Conservation (phyloP, 1,140 invertebrate genomes). For the Zaprionus ghesquierei region DNA sequence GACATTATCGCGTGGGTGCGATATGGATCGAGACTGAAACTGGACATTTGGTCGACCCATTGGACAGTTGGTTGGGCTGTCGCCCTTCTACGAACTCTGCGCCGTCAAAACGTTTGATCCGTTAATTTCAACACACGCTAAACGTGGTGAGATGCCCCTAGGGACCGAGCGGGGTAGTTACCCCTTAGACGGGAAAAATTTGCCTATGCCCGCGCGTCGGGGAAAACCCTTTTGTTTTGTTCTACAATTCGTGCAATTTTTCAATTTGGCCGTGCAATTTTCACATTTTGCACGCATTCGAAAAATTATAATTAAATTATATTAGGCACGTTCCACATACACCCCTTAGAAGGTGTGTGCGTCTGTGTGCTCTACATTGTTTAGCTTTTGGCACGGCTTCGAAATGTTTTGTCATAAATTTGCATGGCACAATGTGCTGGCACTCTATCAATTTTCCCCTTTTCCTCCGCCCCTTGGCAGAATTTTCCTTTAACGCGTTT, state of each 20-base stretch:
- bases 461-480: not conserved
- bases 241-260: slow-evolving; percentile 23
- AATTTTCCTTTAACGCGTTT: slow-evolving; percentile 34
- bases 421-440: slow-evolving; percentile 65
- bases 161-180: slow-evolving; percentile 4
- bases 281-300: slow-evolving; percentile 65
- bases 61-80: not conserved
- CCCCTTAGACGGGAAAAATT: slow-evolving; percentile 21
- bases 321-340: slow-evolving; percentile 65
- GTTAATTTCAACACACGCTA: slow-evolving; percentile 45
- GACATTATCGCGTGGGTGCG: slow-evolving; percentile 76
- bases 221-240: slow-evolving; percentile 42
- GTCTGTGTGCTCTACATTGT: slow-evolving; percentile 50
- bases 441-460: slow-evolving; percentile 47
- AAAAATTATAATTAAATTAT: slow-evolving; percentile 79
- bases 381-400: slow-evolving; percentile 64
- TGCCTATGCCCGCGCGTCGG: not conserved
- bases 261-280: slow-evolving; percentile 58
- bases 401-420: slow-evolving; percentile 77
- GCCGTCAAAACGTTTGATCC: slow-evolving; percentile 23
- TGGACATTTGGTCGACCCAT: slow-evolving; percentile 17
- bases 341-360: slow-evolving; percentile 5
- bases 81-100: slow-evolving; percentile 19
- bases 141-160: not conserved
- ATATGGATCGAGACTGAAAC: slow-evolving; percentile 23